These are phyloP conservation scores for Oncopodura yosiiana DNA, from an alignment of 1,140 invertebrate species.

Conservation along the genomic window DNA sequence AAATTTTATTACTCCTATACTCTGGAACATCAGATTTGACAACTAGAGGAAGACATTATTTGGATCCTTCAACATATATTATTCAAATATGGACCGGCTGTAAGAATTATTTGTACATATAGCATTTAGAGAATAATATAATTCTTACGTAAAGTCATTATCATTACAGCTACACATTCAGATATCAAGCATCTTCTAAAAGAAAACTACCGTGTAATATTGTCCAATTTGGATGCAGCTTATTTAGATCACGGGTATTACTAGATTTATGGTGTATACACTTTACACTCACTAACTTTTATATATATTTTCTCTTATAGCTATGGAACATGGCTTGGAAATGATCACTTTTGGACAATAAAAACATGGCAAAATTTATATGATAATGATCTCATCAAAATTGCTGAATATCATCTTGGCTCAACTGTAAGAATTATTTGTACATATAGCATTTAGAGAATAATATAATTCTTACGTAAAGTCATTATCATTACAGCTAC, in stretches of 20 bases:
- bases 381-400: constrained; percentile 29
- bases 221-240: constrained; percentile 37
- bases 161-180: constrained; percentile 24
- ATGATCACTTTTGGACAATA: constrained; percentile 28
- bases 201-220: constrained; percentile 36
- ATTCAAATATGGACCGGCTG: constrained; percentile 58
- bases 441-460: too few species aligned
- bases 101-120: constrained; percentile 42
- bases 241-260: constrained; percentile 39
- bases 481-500: constrained; percentile 24
- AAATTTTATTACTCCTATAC: constrained; percentile 52
- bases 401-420: constrained; percentile 29
- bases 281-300: not conserved
- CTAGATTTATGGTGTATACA: constrained; percentile 23
- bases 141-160: not conserved
- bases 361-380: constrained; percentile 34
- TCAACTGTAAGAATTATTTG: constrained; percentile 12
- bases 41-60: constrained; percentile 49
- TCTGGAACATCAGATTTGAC: constrained; percentile 77
- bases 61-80: constrained; percentile 38
- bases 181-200: constrained; percentile 53
- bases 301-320: too few species aligned
- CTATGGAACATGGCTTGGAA: constrained; percentile 9
- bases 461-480: too few species aligned
- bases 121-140: not conserved